Conservation (phyloP, 2,797 vertebrate species). For the Hydrolagus colliei region DNA sequence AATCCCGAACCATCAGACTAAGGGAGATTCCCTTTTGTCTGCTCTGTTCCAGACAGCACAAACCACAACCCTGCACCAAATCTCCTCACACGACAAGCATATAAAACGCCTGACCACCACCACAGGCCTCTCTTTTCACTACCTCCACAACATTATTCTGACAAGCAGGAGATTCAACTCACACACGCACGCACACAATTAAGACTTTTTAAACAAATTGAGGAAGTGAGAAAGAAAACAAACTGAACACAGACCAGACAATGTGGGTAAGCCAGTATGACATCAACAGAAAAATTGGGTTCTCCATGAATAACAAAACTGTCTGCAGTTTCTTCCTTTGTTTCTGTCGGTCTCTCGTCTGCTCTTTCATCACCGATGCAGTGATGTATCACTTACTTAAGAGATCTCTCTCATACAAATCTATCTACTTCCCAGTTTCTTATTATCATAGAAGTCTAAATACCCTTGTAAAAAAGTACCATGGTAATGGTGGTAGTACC, state of each 20-base stretch:
- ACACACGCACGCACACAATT: no score
- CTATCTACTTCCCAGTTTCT: constrained; percentile 14
- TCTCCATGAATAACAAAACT: constrained; percentile 15
- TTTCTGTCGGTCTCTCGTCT: not conserved
- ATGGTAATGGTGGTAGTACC: no score
- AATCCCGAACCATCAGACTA: not conserved
- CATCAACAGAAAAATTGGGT: not conserved
- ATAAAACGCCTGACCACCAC: not conserved
- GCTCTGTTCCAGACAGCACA: not conserved
- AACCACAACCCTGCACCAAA: not conserved
- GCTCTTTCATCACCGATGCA: not conserved
- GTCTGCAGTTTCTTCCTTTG: constrained; percentile 26
- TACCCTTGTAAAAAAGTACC: no score
- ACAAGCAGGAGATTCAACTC: not conserved
- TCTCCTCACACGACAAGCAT: not conserved
- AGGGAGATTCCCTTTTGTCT: not conserved
- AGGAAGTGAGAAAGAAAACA: not conserved
- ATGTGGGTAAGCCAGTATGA: not conserved
- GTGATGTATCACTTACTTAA: not conserved
- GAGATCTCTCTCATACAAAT: not conserved
- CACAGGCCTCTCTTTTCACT: not conserved
- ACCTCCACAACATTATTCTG: not conserved
- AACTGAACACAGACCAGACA: constrained; percentile 2
- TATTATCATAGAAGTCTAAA: no score
- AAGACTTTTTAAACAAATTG: constrained; percentile 2